Conservation (phyloP, 2,113 vertebrate genomes). For the Pelmatolapia mariae region DNA sequence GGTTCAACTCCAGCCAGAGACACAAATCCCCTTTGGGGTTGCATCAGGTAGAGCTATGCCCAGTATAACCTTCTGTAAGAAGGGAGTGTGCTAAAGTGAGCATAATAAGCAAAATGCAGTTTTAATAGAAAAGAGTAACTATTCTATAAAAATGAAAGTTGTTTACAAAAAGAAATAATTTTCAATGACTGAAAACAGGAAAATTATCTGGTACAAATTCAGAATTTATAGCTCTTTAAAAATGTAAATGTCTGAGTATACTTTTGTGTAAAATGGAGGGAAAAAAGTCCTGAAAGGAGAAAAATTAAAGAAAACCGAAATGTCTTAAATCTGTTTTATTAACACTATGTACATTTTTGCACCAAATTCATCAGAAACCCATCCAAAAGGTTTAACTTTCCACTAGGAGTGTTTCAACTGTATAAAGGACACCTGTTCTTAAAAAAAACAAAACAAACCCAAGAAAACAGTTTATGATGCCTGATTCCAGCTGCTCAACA, state of each 20-base stretch:
- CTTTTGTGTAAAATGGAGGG: background rate
- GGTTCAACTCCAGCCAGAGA: background rate
- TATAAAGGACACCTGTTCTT: background rate
- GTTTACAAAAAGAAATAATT: background rate
- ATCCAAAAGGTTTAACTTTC: background rate
- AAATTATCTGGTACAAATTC: background rate
- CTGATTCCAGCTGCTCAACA: background rate
- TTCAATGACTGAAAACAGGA: background rate
- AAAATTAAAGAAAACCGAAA: background rate
- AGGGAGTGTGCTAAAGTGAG: background rate
- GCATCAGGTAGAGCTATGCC: background rate
- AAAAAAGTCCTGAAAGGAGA: background rate
- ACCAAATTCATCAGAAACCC: background rate
- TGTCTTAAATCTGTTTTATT: background rate
- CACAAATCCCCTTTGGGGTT: background rate
- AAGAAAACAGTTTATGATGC: accelerated
- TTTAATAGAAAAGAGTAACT: background rate
- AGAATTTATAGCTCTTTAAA: background rate
- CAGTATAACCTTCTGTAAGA: background rate
- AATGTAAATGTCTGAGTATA: background rate
- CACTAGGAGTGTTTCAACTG: background rate
- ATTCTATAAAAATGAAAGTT: background rate
- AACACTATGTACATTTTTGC: background rate
- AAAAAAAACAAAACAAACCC: background rate
- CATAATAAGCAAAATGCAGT: background rate